These are phyloP conservation scores for Tragelaphus strepsiceros DNA, from an alignment of 2,113 vertebrate genomes.

Conservation along the genomic window DNA sequence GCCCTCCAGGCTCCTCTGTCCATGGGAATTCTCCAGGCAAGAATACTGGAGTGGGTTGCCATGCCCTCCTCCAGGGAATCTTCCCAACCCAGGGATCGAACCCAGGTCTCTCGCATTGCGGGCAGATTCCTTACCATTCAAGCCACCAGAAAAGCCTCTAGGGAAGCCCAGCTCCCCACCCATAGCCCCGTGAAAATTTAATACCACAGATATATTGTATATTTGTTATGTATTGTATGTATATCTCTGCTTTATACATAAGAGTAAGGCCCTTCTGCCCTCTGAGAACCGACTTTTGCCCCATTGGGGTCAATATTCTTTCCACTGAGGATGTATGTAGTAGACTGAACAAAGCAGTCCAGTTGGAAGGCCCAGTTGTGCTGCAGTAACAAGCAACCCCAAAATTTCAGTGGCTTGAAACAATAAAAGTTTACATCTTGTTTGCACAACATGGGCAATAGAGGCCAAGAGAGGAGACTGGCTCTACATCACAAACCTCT, in stretches of 20 bases:
- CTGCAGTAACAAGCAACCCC: not conserved
- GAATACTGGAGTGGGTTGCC: not conserved
- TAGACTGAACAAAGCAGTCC: not conserved
- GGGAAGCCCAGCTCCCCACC: not conserved
- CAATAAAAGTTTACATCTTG: not conserved
- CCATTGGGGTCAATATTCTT: not conserved
- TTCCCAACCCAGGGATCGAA: not conserved
- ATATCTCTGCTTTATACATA: not conserved
- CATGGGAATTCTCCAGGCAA: not conserved
- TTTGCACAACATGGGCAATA: not conserved
- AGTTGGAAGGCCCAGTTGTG: not conserved
- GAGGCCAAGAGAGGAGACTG: not conserved
- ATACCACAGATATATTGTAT: not conserved
- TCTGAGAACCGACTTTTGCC: not conserved
- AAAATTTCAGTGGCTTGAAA: not conserved
- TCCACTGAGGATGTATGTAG: not conserved
- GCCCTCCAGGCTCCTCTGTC: not conserved
- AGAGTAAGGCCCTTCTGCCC: not conserved
- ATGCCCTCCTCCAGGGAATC: not conserved
- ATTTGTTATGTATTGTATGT: not conserved
- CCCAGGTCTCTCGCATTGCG: not conserved
- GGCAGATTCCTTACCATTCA: rapidly evolving
- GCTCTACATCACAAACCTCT: not conserved
- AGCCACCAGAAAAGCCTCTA: not conserved
- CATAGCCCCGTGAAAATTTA: not conserved